Evolutionary conservation across 2,888 invertebrate species (phyloP), one percentile per base, ranked within the genome.

Genomic region (Drosophila borborema): DNA sequence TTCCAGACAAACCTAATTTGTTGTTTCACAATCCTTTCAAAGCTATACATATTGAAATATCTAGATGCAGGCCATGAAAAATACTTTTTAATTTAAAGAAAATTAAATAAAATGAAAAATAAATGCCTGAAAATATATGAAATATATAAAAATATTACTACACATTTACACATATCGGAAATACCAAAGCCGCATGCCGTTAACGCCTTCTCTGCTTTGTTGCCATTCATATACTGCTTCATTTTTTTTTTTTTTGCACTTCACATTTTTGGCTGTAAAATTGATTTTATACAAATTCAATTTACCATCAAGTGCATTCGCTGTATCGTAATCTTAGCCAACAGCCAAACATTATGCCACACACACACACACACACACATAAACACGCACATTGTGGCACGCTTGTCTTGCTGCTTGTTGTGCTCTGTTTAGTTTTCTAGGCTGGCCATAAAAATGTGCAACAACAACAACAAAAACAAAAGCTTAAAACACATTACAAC

Each of bases 371-470:
- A 65, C 58, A 18, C 43, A 18, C 43, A 53, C 23, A 54, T 48
- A 64, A 16, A 10, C 18, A 43, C 38, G 20, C 48, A 54, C 67
- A 48, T 56, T 43, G 40, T 31, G 12, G 10, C 46, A 54, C 18
- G 20, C 38, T 48, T 9, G 55, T 43, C 43, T 55, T 63, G 48
- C 80, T 81, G 88, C 84, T 76, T 76, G 91, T 90, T 90, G 83
- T 87, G 90, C 90, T 90, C 90, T 91, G 90, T 89, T 90, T 87
- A 78, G 64, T 91, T 86, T 86, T 82, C 84, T 89, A 81, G 81
- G 67, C 56, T 68, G 58, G 56, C 48, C 43, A 55, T 72, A 76
- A 68, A 64, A 74, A 34, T 45, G 45, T 58, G 58, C 55, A 69
- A 59, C 49, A 49, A 61, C 28, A 46, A 20, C 1, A n/a, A 41